These are phyloP conservation scores for Lasioglossum morio DNA, from an alignment of 2,888 invertebrate species.

Conservation along the genomic window DNA sequence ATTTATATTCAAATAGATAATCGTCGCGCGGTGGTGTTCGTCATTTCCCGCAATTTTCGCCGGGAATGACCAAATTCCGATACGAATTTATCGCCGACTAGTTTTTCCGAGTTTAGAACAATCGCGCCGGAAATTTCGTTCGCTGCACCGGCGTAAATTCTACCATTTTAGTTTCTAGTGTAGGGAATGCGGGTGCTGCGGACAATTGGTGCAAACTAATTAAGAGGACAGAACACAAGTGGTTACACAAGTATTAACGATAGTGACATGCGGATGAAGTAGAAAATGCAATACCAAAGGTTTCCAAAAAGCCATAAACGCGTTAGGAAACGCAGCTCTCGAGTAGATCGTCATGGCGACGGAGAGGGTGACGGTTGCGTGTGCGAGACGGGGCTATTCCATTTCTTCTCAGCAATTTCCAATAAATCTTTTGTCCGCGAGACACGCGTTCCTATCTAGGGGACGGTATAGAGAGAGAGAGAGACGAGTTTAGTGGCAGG, in stretches of 20 bases:
- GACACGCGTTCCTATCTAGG: conserved; percentile 75
- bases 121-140: not conserved
- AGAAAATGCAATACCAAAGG: not conserved
- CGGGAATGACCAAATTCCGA: not conserved
- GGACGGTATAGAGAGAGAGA: conserved; percentile 34
- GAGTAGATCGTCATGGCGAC: conserved; percentile 60
- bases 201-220: not conserved
- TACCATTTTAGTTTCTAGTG: not conserved
- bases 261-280: not conserved
- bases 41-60: not conserved
- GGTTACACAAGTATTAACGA: not conserved
- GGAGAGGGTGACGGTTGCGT: conserved; percentile 28
- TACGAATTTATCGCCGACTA: too few species aligned
- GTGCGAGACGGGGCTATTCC: conserved; percentile 71
- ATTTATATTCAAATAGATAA: conserved; percentile 43
- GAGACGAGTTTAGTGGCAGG: conserved; percentile 21
- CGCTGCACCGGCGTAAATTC: not conserved
- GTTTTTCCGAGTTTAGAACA: not conserved
- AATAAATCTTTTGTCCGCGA: conserved; percentile 81
- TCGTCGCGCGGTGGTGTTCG: not conserved
- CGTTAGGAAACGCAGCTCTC: conserved; percentile 15
- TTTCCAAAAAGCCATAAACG: conserved; percentile 1
- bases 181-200: too few species aligned
- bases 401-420: conserved; percentile 81
- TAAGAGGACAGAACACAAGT: not conserved